Evolutionary conservation across 2,888 invertebrate species (phyloP), one percentile per base, ranked within the genome.

Genomic region (Myopa tessellatipennis): DNA sequence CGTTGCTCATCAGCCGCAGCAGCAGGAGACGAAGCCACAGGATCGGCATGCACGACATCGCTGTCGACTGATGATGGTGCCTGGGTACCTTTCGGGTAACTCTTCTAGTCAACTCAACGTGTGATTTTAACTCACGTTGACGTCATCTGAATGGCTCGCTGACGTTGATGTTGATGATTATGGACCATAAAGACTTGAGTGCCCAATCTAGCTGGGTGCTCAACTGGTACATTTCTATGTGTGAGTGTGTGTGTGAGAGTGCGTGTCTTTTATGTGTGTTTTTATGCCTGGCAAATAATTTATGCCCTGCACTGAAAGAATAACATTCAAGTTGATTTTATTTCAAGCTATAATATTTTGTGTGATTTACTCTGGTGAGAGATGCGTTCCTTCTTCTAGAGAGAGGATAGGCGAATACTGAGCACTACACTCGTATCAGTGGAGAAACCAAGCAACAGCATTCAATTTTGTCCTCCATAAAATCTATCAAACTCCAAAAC

Each of bases 101-200:
- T 76, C 77, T 74, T 63, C 52, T 61, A 67, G 71, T 74, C 34
- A 65, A 50, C 65, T 73, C 34, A 3, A 58, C 68, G 67, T 65
- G 73, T 77, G 58, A 78, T 68, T 74, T 74, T 52, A 26, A 60
- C 72, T 70, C 45, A 50, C 60, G 77, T 16, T 61, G 74, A 69
- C 26, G 68, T 74, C 69, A 58, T 68, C 52, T 75, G 67, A 58
- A 52, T 50, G 40, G n/a, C 52, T 74, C 65, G 65, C 50, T 74
- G 74, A 74, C 60, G 74, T 74, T 74, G 74, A 74, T 74, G 74
- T n/a, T 74, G 63, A 74, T 65, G 65, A 45, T n/a, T 52, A 38
- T 65, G 52, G 65, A 74, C 74, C 52, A 50, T 74, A 74, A 74
- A 74, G 52, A 65, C 36, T 34, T 65, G 26, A 6, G 18, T 55